Evolutionary conservation across 2,888 invertebrate species (phyloP).

Genomic region (Volucella inanis): DNA sequence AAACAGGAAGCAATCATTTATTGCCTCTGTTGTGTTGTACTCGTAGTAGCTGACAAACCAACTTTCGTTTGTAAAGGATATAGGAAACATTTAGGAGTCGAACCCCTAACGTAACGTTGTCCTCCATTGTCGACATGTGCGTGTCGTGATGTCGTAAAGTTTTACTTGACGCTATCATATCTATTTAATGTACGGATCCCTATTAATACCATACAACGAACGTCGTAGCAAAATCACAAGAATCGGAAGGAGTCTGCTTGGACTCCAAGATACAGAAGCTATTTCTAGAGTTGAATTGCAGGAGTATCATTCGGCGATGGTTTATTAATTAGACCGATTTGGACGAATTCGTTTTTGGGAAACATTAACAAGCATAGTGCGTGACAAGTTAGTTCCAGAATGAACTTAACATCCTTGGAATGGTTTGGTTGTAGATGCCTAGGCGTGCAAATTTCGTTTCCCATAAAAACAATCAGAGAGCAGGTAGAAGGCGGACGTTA

Average conservation of each 20-base stretch:
- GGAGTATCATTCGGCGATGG: constrained; percentile 18
- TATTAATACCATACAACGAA: too few relatives aligned
- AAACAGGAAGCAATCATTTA: constrained; percentile 68
- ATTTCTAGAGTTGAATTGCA: too few relatives aligned
- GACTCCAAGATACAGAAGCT: too few relatives aligned
- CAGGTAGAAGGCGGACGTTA: too few relatives aligned
- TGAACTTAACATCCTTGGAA: too few relatives aligned
- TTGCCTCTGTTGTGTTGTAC: constrained; percentile 19
- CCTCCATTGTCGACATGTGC: constrained; percentile 54
- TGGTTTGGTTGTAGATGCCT: too few relatives aligned
- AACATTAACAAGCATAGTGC: neutral
- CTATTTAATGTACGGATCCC: neutral
- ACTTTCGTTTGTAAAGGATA: neutral
- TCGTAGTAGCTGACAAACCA: neutral
- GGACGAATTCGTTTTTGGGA: constrained; percentile 1
- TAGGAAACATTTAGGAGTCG: constrained; percentile 30
- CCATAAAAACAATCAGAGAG: too few relatives aligned
- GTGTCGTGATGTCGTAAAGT: constrained; percentile 57
- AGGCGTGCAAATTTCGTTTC: too few relatives aligned
- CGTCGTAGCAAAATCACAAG: too few relatives aligned
- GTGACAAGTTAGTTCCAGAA: too few relatives aligned
- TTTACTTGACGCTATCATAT: constrained; percentile 20
- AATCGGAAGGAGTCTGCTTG: too few relatives aligned
- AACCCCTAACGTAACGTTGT: constrained; percentile 46
- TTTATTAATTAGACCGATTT: constrained; percentile 40